These are phyloP conservation scores for Melanotus villosus DNA, from an alignment of 2,888 invertebrate species.

Conservation along the genomic window DNA sequence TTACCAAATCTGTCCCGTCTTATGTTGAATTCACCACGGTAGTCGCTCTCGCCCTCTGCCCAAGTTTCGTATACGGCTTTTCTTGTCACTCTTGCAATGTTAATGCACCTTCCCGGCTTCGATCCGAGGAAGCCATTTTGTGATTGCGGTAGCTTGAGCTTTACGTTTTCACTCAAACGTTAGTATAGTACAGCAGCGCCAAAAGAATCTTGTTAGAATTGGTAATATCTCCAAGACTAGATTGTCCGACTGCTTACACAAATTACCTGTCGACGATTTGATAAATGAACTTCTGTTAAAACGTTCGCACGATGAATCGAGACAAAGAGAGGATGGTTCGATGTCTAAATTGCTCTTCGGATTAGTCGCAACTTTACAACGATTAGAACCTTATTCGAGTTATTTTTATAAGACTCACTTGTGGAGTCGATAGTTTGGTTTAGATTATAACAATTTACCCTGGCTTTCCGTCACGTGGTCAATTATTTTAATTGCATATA, in stretches of 20 bases:
- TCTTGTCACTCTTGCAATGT: slow-evolving; percentile 34
- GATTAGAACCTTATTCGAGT: no score
- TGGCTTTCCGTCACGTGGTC: no score
- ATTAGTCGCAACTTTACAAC: no score
- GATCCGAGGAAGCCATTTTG: slow-evolving; percentile 62
- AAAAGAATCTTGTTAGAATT: slow-evolving; percentile 11
- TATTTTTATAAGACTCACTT: no score
- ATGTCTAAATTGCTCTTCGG: no score
- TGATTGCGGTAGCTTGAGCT: slow-evolving; percentile 54
- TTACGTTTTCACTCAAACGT: slow-evolving; percentile 43
- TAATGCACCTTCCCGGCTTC: slow-evolving; percentile 44
- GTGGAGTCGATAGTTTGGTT: no score
- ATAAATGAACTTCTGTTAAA: background rate
- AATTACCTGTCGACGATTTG: background rate
- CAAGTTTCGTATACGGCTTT: slow-evolving; percentile 10
- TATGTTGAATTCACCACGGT: slow-evolving; percentile 31
- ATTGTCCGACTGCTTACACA: background rate
- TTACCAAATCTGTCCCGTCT: slow-evolving; percentile 34
- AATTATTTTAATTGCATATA: no score
- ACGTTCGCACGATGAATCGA: no score
- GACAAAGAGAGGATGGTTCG: no score
- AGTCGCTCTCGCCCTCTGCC: slow-evolving; percentile 22
- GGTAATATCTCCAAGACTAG: background rate
- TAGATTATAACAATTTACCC: no score
- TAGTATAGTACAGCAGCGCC: slow-evolving; percentile 15